Evolutionary conservation across 2,797 vertebrate genomes (phyloP).

Genomic region (Scleropages formosus): DNA sequence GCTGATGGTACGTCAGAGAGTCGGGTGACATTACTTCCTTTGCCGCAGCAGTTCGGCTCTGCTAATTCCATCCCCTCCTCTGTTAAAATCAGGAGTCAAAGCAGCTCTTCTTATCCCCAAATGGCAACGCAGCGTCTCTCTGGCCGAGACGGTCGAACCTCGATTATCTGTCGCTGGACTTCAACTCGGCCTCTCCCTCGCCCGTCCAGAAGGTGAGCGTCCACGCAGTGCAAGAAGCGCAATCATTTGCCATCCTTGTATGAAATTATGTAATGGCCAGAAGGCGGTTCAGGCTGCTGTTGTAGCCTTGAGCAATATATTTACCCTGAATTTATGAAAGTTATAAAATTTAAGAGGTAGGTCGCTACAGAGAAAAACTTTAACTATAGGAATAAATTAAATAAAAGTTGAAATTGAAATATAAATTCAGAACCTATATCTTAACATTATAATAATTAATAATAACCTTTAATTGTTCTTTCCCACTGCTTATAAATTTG

Average conservation of each 20-base stretch:
- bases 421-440: too few relatives aligned
- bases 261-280: not conserved
- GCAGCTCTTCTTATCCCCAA: conserved; percentile 59
- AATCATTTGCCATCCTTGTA: too few relatives aligned
- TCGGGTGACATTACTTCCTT: not conserved
- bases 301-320: not conserved
- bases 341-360: too few relatives aligned
- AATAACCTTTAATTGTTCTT: too few relatives aligned
- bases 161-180: conserved; percentile 94
- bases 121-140: conserved; percentile 59
- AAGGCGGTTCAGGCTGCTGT: not conserved
- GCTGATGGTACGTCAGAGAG: not conserved
- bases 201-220: conserved; percentile 86
- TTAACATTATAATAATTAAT: too few relatives aligned
- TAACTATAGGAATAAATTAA: too few relatives aligned
- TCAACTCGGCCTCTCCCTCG: conserved; percentile 86
- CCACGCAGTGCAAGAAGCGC: too few relatives aligned
- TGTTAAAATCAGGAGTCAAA: conserved; percentile 68
- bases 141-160: conserved; percentile 80
- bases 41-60: too few relatives aligned
- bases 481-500: not conserved
- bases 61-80: not conserved
- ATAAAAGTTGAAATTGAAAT: too few relatives aligned
- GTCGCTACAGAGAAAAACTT: too few relatives aligned
- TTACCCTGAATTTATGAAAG: too few relatives aligned